Conservation (phyloP, 2,888 invertebrate species). For the Hemistola chrysoprasaria region DNA sequence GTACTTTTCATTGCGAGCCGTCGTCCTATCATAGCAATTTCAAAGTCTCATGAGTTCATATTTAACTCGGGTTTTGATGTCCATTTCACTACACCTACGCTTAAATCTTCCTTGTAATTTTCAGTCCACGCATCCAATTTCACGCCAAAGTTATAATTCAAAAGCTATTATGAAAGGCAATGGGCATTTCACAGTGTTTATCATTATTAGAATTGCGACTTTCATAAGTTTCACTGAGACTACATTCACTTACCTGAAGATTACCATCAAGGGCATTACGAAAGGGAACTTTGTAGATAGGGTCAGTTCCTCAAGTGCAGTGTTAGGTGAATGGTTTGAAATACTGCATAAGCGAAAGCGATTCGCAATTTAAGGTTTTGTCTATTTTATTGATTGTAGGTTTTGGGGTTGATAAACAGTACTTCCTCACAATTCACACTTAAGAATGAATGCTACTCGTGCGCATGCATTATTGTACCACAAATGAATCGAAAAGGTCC, state of each 20-base stretch:
- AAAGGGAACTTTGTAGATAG: constrained; percentile 62
- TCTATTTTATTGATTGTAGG: no score
- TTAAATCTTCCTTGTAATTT: constrained; percentile 18
- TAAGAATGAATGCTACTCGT: no score
- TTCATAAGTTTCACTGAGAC: constrained; percentile 59
- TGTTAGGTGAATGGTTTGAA: constrained; percentile 9
- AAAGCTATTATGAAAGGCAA: no score
- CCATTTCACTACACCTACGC: neutral
- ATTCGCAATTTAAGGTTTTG: neutral
- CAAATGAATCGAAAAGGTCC: no score
- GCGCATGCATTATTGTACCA: no score
- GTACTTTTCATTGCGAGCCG: no score
- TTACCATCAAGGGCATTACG: constrained; percentile 67
- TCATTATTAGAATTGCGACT: constrained; percentile 43
- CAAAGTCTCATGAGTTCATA: no score
- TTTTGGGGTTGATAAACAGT: no score
- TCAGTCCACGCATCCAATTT: constrained; percentile 20
- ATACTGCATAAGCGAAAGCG: constrained; percentile 26
- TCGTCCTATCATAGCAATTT: no score
- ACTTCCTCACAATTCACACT: no score
- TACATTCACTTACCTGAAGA: constrained; percentile 68
- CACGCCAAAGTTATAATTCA: no score
- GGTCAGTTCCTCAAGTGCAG: constrained; percentile 57
- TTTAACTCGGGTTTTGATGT: no score
- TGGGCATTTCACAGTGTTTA: constrained; percentile 36